A percentile compares a stretch with the other conserved stretches of the same genome.
Conservation (phyloP, 2,888 invertebrate species). For the Griposia aprilina region DNA sequence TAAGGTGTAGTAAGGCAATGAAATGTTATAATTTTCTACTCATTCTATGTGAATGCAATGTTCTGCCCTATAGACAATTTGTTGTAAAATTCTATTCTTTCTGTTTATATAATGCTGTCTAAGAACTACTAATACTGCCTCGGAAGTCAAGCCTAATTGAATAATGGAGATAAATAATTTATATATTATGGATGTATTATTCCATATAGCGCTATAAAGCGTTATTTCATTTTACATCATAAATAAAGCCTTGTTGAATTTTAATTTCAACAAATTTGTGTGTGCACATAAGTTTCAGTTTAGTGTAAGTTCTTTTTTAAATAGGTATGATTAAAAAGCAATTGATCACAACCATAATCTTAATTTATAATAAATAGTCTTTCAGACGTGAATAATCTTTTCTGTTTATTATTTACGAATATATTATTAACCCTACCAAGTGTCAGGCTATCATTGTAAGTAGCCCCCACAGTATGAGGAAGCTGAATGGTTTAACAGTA, state of each 20-base stretch:
- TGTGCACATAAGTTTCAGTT: slow-evolving; percentile 34
- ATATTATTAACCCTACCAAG: not conserved
- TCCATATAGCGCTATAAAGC: not conserved
- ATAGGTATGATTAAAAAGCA: slow-evolving; percentile 24
- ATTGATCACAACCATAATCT: slow-evolving; percentile 48
- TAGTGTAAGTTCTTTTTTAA: slow-evolving; percentile 38
- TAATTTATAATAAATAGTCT: slow-evolving; percentile 49
- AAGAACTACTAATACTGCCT: slow-evolving; percentile 5
- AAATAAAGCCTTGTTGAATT: not conserved
- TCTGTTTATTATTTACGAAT: slow-evolving; percentile 28
- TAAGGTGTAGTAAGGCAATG: not conserved
- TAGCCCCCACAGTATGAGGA: too few relatives aligned
- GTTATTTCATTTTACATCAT: slow-evolving; percentile 5
- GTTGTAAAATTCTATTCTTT: not conserved
- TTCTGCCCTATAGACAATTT: not conserved
- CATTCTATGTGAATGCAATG: slow-evolving; percentile 19
- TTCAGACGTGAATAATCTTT: slow-evolving; percentile 19
- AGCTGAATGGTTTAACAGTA: too few relatives aligned
- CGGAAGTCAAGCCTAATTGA: slow-evolving; percentile 15
- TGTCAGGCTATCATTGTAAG: too few relatives aligned
- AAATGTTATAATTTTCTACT: slow-evolving; percentile 9
- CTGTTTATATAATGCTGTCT: not conserved
- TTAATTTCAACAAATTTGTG: slow-evolving; percentile 23
- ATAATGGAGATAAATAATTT: slow-evolving; percentile 7
- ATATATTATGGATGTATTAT: slow-evolving; percentile 20